Evolutionary conservation across 2,797 vertebrate genomes (phyloP), one percentile per base, ranked within the genome.

Genomic region (Aplochiton taeniatus): DNA sequence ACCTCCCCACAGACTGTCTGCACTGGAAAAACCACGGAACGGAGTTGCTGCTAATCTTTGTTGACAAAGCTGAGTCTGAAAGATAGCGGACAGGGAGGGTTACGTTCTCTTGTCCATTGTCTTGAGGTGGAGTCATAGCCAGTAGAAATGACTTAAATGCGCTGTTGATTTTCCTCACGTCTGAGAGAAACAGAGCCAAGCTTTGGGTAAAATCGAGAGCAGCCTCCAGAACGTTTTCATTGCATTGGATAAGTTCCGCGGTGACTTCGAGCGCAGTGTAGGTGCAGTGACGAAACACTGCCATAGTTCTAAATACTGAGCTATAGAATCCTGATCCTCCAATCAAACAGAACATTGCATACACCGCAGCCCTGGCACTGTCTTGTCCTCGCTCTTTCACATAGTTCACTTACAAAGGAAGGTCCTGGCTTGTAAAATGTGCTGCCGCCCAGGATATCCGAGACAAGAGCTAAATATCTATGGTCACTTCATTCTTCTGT

Each of bases 161-260:
- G 0, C 10, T 4, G 0, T 87, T 90, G 55, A 88, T 52, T 69
- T 63, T 74, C 61, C 88, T 67, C 76, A 82, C 47, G 52, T 70
- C 11, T 0, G 81, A 75, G 1, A 89, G 74, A 53, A 72, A 81
- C 9, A 68, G 13, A 0, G 66, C 58, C 0, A 83, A 11, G 16
- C 47, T 48, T 44, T 74, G 65, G 53, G 71, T 79, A 65, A 89
- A 46, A n/a, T 70, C 66, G 0, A 87, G 72, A 0, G 81, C 80
- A 1, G 50, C 10, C 31, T 68, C 74, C 62, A 88, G 77, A 0
- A 85, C 12, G 54, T 74, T 56, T 54, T 82, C 80, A 20, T 49
- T 81, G 70, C 75, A 80, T n/a, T 68, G 53, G 18, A 66, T 76
- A 1, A 78, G 4, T 53, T 73, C 70, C 14, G 72, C 0, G 0